phyloP scores from a whole-genome alignment of 2,113 vertebrate species.

The Myiozetetes cayanensis region DNA sequence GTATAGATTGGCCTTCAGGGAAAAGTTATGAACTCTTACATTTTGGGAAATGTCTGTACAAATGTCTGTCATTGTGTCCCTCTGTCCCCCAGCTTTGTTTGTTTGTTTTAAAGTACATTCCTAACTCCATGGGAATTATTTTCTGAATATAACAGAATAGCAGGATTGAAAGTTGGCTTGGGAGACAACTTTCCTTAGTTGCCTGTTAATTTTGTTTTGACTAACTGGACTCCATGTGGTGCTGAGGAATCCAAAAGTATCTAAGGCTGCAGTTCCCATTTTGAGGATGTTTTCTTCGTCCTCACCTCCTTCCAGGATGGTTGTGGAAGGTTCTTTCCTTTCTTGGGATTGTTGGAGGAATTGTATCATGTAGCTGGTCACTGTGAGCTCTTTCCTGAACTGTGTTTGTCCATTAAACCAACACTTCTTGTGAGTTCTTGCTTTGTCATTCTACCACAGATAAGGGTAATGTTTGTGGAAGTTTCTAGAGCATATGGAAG shows the following conservation, averaged over 20 bases:
- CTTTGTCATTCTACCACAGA: neutral
- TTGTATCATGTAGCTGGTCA: neutral
- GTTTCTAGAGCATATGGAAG: neutral
- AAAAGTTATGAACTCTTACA: neutral
- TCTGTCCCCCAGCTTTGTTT: neutral
- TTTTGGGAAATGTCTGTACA: constrained; percentile 14
- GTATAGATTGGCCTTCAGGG: neutral
- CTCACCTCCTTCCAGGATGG: neutral
- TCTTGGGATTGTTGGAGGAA: neutral
- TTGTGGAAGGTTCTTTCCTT: neutral
- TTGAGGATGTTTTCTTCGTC: neutral
- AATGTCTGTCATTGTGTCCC: neutral
- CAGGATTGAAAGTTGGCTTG: neutral
- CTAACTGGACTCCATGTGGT: neutral
- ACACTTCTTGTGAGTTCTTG: neutral
- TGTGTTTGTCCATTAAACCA: neutral
- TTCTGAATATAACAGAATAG: neutral
- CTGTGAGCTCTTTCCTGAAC: accelerated
- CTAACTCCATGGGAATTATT: constrained; percentile 20
- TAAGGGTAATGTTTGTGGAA: neutral
- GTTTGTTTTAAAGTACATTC: constrained; percentile 41
- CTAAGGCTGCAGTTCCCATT: neutral
- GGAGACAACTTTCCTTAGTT: neutral
- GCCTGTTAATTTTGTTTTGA: neutral
- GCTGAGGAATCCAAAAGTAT: neutral